Evolutionary conservation across 1,140 invertebrate genomes (phyloP), one percentile per base, ranked within the genome.

Genomic region (Drosophila ficusphila): DNA sequence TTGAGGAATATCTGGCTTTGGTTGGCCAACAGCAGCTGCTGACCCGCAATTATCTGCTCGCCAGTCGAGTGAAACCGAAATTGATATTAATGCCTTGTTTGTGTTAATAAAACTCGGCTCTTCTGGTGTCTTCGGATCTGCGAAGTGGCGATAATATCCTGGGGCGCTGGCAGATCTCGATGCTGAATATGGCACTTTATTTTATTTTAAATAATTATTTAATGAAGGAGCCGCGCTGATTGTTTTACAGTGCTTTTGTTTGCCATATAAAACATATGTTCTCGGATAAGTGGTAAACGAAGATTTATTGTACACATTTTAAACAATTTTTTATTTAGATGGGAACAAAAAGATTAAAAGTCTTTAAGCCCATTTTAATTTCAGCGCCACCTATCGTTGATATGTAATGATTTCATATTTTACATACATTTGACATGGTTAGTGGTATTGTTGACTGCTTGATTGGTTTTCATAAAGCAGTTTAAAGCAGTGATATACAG

Each of bases 21-120:
- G 29, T 31, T 2, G 2, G 12, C 5, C 6, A 54, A 48, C 53
- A 73, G 54, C 82, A 70, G 69, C 82, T 77, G 83, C 76, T 70
- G 62, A 60, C 70, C 72, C 34, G 31, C 62, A 86, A 86, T 86
- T 86, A 86, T 86, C 41, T 54, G 48, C 47, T 25, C 21, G 31
- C 25, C 25, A 58, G 44, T 69, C 68, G 74, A 79, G 51, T 86
- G 72, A 76, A 64, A 64, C 65, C 64, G 64, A 86, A 88, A 72
- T 71, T 68, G 58, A 82, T 88, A 75, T 82, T 86, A 86, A 88
- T 86, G 82, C 77, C 62, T 82, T 82, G 82, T 88, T 86, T 88
- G 82, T 60, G 69, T 88, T 82, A 88, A 88, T 86, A 81, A 86
- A 77, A 88, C 53, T 70, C 62, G 39, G 16, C 25, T 38, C 6